phyloP scores from a whole-genome alignment of 2,797 vertebrate genomes.

The Gadopsis marmoratus region DNA sequence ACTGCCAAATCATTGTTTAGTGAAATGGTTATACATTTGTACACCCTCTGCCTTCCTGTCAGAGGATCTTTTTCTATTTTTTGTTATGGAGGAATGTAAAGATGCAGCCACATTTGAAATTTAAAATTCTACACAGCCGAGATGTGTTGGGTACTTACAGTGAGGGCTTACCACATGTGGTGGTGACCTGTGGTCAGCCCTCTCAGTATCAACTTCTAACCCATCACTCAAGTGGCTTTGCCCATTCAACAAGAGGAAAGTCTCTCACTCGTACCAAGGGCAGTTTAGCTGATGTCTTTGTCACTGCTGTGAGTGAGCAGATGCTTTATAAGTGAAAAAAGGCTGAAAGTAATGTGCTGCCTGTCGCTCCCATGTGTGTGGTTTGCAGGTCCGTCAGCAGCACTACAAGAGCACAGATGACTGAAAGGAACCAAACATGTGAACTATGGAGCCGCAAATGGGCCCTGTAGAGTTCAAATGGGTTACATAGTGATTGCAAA shows the following conservation, averaged over 20 bases:
- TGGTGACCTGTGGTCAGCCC: conserved; percentile 43
- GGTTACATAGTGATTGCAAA: conserved; percentile 14
- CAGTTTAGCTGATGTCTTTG: conserved; percentile 64
- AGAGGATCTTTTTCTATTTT: background rate
- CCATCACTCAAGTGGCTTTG: conserved; percentile 66
- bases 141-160: conserved; percentile 24
- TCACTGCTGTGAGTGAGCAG: conserved; percentile 64
- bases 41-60: background rate
- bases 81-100: background rate
- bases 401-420: conserved; percentile 60
- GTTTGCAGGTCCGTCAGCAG: conserved; percentile 75
- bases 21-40: background rate
- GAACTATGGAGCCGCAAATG: conserved; percentile 45
- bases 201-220: conserved; percentile 51
- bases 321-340: conserved; percentile 54
- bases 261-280: conserved; percentile 37
- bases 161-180: conserved; percentile 25
- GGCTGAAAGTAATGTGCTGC: conserved; percentile 54
- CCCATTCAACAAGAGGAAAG: conserved; percentile 45
- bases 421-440: conserved; percentile 65
- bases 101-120: background rate
- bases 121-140: background rate
- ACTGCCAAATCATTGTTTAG: background rate
- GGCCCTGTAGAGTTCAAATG: conserved; percentile 26
- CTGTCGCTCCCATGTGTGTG: conserved; percentile 67